Conservation (phyloP, 2,113 vertebrate species). For the Phylloscopus trochilus region DNA sequence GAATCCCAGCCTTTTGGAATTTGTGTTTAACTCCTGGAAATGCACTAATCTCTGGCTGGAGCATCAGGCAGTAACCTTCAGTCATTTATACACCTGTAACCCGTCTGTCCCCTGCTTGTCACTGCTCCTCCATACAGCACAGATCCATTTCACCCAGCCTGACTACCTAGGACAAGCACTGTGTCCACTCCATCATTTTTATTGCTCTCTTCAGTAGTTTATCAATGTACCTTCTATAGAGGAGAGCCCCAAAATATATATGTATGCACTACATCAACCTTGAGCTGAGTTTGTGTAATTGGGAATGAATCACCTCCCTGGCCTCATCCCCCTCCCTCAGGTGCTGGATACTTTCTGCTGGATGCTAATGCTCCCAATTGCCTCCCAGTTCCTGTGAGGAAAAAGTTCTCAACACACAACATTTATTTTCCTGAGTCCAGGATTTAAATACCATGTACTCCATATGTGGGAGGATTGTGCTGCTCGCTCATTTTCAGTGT, state of each 20-base stretch:
- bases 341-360: not conserved
- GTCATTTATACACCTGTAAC: not conserved
- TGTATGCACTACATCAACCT: not conserved
- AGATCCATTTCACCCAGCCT: not conserved
- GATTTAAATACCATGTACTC: not conserved
- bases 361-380: not conserved
- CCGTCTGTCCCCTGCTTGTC: not conserved
- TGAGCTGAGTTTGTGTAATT: not conserved
- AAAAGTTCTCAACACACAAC: not conserved
- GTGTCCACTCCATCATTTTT: conserved; percentile 51
- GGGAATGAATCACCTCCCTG: not conserved
- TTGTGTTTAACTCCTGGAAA: not conserved
- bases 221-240: conserved; percentile 19
- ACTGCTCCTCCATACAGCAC: not conserved
- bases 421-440: not conserved
- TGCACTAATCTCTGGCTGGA: not conserved
- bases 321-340: not conserved
- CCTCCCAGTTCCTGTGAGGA: not conserved
- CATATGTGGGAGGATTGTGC: not conserved
- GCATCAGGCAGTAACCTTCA: not conserved
- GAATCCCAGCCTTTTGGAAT: not conserved
- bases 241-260: conserved; percentile 6
- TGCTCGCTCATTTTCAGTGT: not conserved
- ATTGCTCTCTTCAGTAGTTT: conserved; percentile 42
- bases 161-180: conserved; percentile 9